Evolutionary conservation across 2,113 vertebrate species (phyloP).

Genomic region (Craseonycteris thonglongyai): DNA sequence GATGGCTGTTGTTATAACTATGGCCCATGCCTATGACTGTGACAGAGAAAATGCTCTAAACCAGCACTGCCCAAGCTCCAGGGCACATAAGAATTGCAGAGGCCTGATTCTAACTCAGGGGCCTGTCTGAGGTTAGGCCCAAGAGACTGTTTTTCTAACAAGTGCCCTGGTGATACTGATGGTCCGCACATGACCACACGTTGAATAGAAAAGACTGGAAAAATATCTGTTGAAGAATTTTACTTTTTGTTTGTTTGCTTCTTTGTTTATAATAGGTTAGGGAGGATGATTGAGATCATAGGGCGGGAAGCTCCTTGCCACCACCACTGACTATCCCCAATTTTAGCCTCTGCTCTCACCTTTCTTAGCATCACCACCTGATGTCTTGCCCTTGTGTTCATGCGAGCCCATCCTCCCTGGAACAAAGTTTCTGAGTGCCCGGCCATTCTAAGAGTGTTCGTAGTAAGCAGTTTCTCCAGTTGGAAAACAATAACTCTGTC

Average conservation of each 20-base stretch:
- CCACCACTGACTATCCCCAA: background rate
- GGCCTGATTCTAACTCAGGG: background rate
- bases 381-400: background rate
- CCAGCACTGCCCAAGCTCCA: background rate
- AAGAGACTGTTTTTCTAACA: background rate
- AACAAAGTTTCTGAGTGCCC: background rate
- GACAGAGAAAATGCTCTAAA: background rate
- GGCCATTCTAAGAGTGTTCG: background rate
- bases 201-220: background rate
- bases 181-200: background rate
- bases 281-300: background rate
- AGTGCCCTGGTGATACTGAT: background rate
- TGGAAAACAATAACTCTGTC: background rate
- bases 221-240: background rate
- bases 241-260: background rate
- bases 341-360: background rate
- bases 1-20: background rate
- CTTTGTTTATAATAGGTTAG: background rate
- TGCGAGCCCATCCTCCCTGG: background rate
- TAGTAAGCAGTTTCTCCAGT: background rate
- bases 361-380: background rate
- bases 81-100: background rate
- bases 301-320: background rate
- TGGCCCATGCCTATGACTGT: background rate
- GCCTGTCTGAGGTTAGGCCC: background rate